phyloP scores from a whole-genome alignment of 2,888 invertebrate genomes.

The Disparrhopalites patrizii region DNA sequence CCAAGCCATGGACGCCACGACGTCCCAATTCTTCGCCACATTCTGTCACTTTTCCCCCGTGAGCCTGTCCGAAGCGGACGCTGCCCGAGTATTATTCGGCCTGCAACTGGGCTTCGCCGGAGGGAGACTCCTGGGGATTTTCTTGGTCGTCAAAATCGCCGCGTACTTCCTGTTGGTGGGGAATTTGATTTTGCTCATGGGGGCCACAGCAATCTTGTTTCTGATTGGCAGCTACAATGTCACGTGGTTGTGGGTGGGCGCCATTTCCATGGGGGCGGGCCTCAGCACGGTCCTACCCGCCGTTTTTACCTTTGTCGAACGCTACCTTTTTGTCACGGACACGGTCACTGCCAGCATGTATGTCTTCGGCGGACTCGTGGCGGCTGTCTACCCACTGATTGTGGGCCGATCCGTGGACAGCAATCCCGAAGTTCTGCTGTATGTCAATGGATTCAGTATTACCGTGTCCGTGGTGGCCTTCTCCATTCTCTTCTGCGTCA shows the following conservation, averaged over 20 bases:
- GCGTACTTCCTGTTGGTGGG: slow-evolving; percentile 4
- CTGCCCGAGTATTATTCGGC: not conserved
- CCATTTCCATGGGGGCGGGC: slow-evolving; percentile 30
- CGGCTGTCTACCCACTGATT: slow-evolving; percentile 2
- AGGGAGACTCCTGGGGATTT: not conserved
- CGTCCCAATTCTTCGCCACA: slow-evolving; percentile 9
- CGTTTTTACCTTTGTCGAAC: slow-evolving; percentile 32
- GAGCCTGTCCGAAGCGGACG: not conserved
- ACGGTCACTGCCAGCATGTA: slow-evolving; percentile 16
- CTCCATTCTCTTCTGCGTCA: not conserved
- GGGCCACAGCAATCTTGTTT: not conserved
- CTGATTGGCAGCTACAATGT: slow-evolving; percentile 2
- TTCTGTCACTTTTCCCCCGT: slow-evolving; percentile 12
- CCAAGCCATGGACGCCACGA: slow-evolving; percentile 32
- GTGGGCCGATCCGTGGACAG: slow-evolving; percentile 8
- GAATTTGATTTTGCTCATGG: not conserved
- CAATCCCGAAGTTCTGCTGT: not conserved
- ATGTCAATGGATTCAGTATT: slow-evolving; percentile 4
- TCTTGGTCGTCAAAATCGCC: not conserved
- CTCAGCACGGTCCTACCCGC: slow-evolving; percentile 21
- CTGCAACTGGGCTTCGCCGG: not conserved
- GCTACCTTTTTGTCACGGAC: slow-evolving; percentile 32
- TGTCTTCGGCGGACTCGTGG: not conserved
- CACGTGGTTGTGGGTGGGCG: slow-evolving; percentile 24
- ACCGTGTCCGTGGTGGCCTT: not conserved